phyloP scores from a whole-genome alignment of 2,888 invertebrate species.

The Druceiella hillmani region DNA sequence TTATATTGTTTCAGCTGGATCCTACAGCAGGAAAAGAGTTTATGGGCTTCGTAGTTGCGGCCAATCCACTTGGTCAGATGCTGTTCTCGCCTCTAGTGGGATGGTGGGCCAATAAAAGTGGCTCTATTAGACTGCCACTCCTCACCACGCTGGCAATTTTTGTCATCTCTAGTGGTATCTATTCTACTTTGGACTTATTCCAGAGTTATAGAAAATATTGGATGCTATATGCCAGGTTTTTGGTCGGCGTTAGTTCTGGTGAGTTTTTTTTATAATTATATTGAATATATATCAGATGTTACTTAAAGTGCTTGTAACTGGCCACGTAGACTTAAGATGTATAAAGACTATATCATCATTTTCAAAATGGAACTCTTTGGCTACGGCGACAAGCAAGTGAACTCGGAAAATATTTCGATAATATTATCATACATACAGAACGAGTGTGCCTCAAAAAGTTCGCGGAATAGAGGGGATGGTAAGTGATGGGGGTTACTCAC shows the following conservation, averaged over 20 bases:
- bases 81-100: constrained; percentile 79
- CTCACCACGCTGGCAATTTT: constrained; percentile 66
- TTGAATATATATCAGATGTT: no score
- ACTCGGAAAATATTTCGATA: no score
- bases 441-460: no score
- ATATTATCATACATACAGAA: no score
- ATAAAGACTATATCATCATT: no score
- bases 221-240: constrained; percentile 71
- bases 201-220: constrained; percentile 60
- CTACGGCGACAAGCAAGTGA: no score
- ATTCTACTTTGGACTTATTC: constrained; percentile 69
- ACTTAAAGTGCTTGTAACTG: no score
- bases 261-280: constrained; percentile 20
- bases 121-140: constrained; percentile 66
- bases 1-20: constrained; percentile 59
- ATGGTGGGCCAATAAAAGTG: constrained; percentile 75
- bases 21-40: constrained; percentile 74
- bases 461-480: no score
- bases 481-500: no score
- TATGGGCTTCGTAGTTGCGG: constrained; percentile 78
- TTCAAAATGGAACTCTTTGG: no score
- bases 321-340: no score
- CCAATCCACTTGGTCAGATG: constrained; percentile 84
- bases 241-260: constrained; percentile 83
- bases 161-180: constrained; percentile 65